phyloP scores from a whole-genome alignment of 2,113 vertebrate species.

The Scomber japonicus region DNA sequence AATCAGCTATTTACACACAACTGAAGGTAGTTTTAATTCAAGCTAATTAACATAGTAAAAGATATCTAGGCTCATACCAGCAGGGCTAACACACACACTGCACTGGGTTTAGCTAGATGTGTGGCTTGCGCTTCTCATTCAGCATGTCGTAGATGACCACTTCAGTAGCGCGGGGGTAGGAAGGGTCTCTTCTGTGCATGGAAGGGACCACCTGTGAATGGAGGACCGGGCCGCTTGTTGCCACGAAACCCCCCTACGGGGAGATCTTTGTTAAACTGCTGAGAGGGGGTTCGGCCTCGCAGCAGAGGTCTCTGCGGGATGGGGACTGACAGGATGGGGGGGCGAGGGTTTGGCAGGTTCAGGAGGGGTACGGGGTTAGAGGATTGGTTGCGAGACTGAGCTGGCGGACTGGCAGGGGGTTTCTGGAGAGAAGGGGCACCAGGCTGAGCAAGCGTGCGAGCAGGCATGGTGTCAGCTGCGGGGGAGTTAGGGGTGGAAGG shows the following conservation, averaged over 20 bases:
- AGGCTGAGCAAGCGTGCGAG: conserved; percentile 39
- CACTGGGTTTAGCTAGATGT: conserved; percentile 50
- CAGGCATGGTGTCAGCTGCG: conserved; percentile 66
- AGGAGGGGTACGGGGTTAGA: conserved; percentile 73
- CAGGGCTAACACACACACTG: conserved; percentile 75
- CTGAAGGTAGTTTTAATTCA: conserved; percentile 64
- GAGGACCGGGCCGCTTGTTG: conserved; percentile 88
- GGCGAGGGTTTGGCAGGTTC: conserved; percentile 79
- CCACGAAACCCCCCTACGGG: conserved; percentile 84
- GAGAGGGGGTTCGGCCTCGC: conserved; percentile 75
- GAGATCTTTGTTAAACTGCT: conserved; percentile 86
- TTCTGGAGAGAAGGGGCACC: conserved; percentile 54
- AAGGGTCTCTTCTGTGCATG: conserved; percentile 94
- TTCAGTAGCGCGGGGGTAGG: conserved; percentile 94
- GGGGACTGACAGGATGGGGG: conserved; percentile 82
- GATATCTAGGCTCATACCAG: conserved; percentile 79
- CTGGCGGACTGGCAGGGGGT: conserved; percentile 67
- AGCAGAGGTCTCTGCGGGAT: conserved; percentile 84
- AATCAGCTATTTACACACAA: conserved; percentile 75
- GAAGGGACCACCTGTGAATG: conserved; percentile 87
- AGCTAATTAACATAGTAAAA: conserved; percentile 69
- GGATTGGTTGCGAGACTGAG: conserved; percentile 63
- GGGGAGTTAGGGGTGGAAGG: conserved; percentile 76
- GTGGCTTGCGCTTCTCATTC: conserved; percentile 63
- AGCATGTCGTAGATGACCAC: conserved; percentile 60